Base-by-base conservation (phyloP, 2,888 invertebrate genomes). In the Cephus pygmeus region DNA sequence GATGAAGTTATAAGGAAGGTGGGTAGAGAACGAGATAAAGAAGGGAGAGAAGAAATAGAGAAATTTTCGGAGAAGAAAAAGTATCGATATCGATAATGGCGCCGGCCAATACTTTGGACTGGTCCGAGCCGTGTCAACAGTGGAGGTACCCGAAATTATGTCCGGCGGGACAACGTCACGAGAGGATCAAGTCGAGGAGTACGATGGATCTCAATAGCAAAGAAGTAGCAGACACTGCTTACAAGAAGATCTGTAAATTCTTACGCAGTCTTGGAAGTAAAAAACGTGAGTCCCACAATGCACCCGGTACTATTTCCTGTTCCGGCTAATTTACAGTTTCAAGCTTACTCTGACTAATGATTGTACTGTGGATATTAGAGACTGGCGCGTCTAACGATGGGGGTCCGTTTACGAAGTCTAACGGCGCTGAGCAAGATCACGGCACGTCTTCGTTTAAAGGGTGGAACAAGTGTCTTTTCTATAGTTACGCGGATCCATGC, bases 191-290 rank as follows among this genome's bases (percentile, higher is more conserved):
- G 79, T 85, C 88, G 12, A 90, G 88, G 77, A 90, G 88, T 77
- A 82, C 87, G 4, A 83, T 87, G 77, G 79, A 76, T 35, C 73
- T 74, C 33, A 34, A 4, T 12, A 86, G 81, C 78, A 36, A 85
- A 80, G 88, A 88, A 30, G 88, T 88, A 75, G 82, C 88, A 36
- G 87, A 87, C 80, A 88, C 85, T 36, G 86, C 90, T 75, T 91
- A 91, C 84, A 91, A 91, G 85, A 90, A 88, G 76, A 88, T 91
- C 82, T 90, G 90, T 86, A 90, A 89, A 80, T 90, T 91, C 79
- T 87, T 91, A 73, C 84, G 88, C 23, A 85, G 88, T 69, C 79
- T 91, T 76, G 85, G 86, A 40, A 87, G 86, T 34, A 89, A 85
- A 76, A 91, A 88, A 88, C 89, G 91, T 91, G 87, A 91, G 91